A percentile compares a stretch with the other conserved stretches of the same genome.
phyloP scores from a whole-genome alignment of 2,113 vertebrate genomes.

The Neomonachus schauinslandi region DNA sequence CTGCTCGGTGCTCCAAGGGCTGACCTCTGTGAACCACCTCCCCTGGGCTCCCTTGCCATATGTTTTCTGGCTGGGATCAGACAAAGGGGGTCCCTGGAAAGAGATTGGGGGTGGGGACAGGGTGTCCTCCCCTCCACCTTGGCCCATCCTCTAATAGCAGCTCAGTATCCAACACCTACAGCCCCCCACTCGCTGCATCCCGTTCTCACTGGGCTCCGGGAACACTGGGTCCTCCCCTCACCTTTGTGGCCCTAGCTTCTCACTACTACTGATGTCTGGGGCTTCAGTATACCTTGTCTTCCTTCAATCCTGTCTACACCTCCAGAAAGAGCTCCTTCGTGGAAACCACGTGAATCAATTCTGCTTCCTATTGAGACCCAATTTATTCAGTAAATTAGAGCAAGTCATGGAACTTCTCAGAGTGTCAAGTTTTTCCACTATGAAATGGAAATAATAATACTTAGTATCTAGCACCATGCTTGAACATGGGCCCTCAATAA shows the following conservation, averaged over 20 bases:
- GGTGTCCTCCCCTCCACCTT: too few relatives aligned
- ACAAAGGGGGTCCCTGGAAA: neutral
- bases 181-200: accelerated
- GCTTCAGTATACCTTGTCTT: neutral
- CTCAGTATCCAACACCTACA: neutral
- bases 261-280: neutral
- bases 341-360: neutral
- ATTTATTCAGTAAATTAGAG: neutral
- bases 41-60: neutral
- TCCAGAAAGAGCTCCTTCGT: neutral
- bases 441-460: neutral
- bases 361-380: neutral
- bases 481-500: neutral
- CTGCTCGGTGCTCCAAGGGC: neutral
- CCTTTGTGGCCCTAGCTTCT: neutral
- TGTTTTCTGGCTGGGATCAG: neutral
- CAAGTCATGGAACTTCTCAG: neutral
- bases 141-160: neutral
- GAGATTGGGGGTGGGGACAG: neutral
- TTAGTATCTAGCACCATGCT: neutral
- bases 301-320: neutral
- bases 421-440: neutral
- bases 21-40: neutral
- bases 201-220: neutral
- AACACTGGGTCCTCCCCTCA: neutral